These are phyloP conservation scores for Lamprologus ornatipinnis DNA, from an alignment of 2,113 vertebrate genomes.

Conservation along the genomic window DNA sequence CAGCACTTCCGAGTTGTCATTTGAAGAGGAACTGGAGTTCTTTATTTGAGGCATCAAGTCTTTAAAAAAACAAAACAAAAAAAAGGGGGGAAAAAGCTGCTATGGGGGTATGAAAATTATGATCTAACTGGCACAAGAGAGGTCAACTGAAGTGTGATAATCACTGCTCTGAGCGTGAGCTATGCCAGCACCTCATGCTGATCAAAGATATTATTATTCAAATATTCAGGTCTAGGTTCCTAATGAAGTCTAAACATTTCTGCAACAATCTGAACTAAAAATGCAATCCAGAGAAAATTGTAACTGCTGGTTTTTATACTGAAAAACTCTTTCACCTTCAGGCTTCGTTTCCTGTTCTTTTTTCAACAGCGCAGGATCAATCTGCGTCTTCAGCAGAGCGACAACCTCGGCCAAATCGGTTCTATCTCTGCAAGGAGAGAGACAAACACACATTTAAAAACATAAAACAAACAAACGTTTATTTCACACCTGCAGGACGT, in stretches of 20 bases:
- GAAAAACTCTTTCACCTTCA: not conserved
- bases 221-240: not conserved
- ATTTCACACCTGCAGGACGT: not conserved
- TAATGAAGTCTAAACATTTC: not conserved
- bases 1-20: not conserved
- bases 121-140: not conserved
- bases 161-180: not conserved
- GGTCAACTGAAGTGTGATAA: not conserved
- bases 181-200: not conserved
- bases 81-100: rapidly evolving
- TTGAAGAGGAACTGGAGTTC: not conserved
- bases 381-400: constrained; percentile 91
- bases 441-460: not conserved
- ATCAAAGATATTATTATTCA: not conserved
- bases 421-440: constrained; percentile 74
- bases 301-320: not conserved
- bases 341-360: constrained; percentile 71
- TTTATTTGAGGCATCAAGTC: not conserved
- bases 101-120: not conserved
- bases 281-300: not conserved
- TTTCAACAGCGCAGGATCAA: constrained; percentile 87
- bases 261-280: not conserved
- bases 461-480: rapidly evolving
- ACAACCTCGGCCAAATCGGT: constrained; percentile 89
- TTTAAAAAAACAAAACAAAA: not conserved